These are phyloP conservation scores for Beaufortia kweichowensis DNA, from an alignment of 2,113 vertebrate genomes.

Conservation along the genomic window DNA sequence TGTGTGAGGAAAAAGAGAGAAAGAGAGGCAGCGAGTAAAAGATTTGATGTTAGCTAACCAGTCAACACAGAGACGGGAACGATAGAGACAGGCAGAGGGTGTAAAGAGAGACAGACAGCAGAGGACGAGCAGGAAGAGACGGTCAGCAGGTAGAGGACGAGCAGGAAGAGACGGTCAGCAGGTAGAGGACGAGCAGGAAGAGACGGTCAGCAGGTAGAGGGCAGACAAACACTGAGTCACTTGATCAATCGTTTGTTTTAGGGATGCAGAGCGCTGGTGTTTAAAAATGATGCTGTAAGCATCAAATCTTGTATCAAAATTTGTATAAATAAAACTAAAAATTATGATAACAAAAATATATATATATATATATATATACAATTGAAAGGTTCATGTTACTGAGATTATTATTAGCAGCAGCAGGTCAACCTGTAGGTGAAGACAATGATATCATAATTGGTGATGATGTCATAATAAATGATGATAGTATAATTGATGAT, in stretches of 20 bases:
- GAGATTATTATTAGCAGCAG: too few relatives aligned
- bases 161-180: constrained; percentile 9
- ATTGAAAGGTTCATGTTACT: too few relatives aligned
- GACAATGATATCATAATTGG: too few relatives aligned
- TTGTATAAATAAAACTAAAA: too few relatives aligned
- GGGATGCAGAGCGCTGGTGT: not conserved
- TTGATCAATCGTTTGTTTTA: not conserved
- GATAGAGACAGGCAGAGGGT: constrained; percentile 13
- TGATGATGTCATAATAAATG: too few relatives aligned
- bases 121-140: constrained; percentile 9
- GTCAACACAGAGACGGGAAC: constrained; percentile 6
- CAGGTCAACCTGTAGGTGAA: too few relatives aligned
- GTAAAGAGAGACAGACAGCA: constrained; percentile 22
- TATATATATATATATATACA: too few relatives aligned
- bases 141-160: constrained; percentile 9
- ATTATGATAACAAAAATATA: too few relatives aligned
- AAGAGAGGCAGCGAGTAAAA: not conserved
- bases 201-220: constrained; percentile 24
- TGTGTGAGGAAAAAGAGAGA: not conserved
- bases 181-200: constrained; percentile 9
- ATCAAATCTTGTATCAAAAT: too few relatives aligned
- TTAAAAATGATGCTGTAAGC: not conserved
- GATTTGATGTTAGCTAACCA: not conserved
- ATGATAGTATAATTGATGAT: too few relatives aligned
- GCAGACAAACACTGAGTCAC: constrained; percentile 28